phyloP scores from a whole-genome alignment of 2,113 vertebrate genomes.

The Vulpes vulpes region DNA sequence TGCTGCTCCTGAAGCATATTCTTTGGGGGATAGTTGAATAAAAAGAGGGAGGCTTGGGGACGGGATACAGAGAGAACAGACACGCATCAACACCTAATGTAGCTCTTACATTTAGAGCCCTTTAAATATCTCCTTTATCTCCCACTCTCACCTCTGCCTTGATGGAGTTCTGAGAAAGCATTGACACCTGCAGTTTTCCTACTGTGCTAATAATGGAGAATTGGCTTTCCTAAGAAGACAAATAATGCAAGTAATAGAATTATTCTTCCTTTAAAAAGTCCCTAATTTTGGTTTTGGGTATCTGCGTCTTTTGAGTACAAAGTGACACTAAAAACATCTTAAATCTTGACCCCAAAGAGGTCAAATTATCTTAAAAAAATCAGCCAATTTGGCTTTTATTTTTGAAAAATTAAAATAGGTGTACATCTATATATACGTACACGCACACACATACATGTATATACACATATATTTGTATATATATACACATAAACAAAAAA shows the following conservation, averaged over 20 bases:
- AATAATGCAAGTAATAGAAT: background rate
- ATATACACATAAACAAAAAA: background rate
- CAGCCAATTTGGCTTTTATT: conserved; percentile 31
- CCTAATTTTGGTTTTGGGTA: background rate
- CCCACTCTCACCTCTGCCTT: background rate
- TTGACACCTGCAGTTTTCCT: background rate
- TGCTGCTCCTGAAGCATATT: background rate
- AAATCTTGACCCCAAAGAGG: background rate
- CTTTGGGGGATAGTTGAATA: background rate
- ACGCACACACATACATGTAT: background rate
- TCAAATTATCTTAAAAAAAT: background rate
- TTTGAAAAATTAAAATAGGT: background rate
- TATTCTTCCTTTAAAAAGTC: background rate
- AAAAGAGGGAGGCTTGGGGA: background rate
- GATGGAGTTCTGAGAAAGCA: background rate
- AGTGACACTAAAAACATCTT: background rate
- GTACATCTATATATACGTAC: background rate
- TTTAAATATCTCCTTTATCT: background rate
- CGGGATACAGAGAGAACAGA: background rate
- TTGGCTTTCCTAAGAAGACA: background rate
- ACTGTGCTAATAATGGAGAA: background rate
- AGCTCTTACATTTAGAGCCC: background rate
- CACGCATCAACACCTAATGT: background rate
- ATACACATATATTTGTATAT: background rate
- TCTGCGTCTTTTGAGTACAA: background rate